Conservation (phyloP, 2,888 invertebrate genomes). For the Drosophila mayaguana region DNA sequence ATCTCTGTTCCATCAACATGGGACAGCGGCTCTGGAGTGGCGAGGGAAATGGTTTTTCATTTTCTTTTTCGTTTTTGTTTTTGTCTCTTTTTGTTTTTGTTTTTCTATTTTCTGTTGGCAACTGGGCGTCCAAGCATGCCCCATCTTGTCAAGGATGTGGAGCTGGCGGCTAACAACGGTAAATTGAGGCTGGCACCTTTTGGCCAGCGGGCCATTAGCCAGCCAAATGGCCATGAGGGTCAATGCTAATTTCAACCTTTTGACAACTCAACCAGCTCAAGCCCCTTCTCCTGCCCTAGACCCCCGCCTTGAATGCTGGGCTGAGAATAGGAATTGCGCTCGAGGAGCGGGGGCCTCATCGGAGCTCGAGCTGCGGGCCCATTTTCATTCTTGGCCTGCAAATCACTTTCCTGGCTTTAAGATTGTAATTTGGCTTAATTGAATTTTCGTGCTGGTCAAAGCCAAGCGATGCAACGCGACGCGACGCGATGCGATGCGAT, state of each 20-base stretch:
- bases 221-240: slow-evolving; percentile 59
- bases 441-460: slow-evolving; percentile 77
- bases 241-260: slow-evolving; percentile 78
- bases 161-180: slow-evolving; percentile 56
- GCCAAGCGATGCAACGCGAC: slow-evolving; percentile 26
- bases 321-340: slow-evolving; percentile 29
- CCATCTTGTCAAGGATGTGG: slow-evolving; percentile 59
- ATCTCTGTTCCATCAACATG: slow-evolving; percentile 39
- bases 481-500: slow-evolving; percentile 7
- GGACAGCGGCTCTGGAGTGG: not conserved
- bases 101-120: slow-evolving; percentile 15
- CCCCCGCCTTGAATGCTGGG: not conserved
- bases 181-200: slow-evolving; percentile 55
- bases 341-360: not conserved
- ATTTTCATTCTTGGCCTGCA: slow-evolving; percentile 39
- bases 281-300: not conserved
- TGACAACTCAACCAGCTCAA: slow-evolving; percentile 67
- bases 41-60: slow-evolving; percentile 15
- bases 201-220: slow-evolving; percentile 42
- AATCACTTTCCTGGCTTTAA: slow-evolving; percentile 74
- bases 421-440: slow-evolving; percentile 77
- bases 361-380: slow-evolving; percentile 25
- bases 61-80: not conserved
- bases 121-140: slow-evolving; percentile 49
- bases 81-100: not conserved